Conservation (phyloP, 30 jellyfish, hydroid and myxozoan species). For the Pseudorhiza aurosa region DNA sequence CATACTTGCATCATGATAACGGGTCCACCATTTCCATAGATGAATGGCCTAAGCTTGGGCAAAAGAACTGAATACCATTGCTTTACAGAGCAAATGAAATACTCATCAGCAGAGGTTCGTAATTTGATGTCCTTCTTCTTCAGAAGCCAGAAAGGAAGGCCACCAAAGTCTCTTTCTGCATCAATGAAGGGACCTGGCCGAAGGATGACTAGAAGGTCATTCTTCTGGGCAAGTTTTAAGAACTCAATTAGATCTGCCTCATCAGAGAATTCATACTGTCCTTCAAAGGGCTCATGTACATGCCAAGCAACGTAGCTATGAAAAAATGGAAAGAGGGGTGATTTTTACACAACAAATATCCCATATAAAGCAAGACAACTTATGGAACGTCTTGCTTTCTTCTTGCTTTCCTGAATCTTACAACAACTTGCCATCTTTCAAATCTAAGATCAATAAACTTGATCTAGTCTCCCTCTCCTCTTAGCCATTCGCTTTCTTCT, state of each 20-base stretch:
- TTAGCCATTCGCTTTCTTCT: no score
- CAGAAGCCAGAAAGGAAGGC: conserved; percentile 85
- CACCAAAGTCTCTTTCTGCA: conserved; percentile 97
- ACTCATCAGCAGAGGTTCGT: conserved; percentile 64
- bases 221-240: conserved; percentile 76
- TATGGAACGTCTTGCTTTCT: no score
- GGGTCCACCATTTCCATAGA: conserved; percentile 87
- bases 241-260: conserved; percentile 69
- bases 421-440: no score
- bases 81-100: conserved; percentile 52
- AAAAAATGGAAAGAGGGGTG: neutral
- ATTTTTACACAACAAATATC: neutral
- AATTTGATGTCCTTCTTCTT: conserved; percentile 46
- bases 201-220: conserved; percentile 72
- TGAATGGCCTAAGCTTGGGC: conserved; percentile 43
- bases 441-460: no score
- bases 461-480: no score
- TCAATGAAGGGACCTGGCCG: conserved; percentile 96
- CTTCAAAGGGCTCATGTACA: conserved; percentile 76
- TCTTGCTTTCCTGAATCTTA: no score
- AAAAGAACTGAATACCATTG: conserved; percentile 70
- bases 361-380: neutral
- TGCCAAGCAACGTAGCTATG: conserved; percentile 90
- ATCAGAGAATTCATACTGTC: conserved; percentile 72
- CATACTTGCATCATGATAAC: conserved; percentile 78